Percentiles rank a stretch among this genome's conserved stretches.
Evolutionary conservation across 1,140 invertebrate genomes (phyloP).

Genomic region (Leucophenga varia): DNA sequence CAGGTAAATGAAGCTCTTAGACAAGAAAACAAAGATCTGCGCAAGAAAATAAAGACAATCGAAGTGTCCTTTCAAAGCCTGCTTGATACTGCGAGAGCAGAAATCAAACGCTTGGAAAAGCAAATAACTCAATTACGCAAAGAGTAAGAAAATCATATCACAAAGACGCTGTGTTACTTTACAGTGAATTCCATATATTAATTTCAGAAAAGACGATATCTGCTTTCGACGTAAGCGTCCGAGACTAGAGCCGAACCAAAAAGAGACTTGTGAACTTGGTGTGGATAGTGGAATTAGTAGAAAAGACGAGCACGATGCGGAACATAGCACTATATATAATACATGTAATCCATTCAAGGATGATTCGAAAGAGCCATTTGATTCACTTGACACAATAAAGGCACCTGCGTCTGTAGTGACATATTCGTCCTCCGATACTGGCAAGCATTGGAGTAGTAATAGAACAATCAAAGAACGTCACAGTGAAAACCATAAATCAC

Average conservation of each 20-base stretch:
- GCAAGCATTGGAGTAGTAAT: too few relatives aligned
- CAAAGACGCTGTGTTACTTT: background rate
- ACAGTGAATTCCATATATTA: background rate
- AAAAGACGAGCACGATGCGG: too few relatives aligned
- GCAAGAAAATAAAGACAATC: conserved; percentile 40
- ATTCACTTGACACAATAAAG: too few relatives aligned
- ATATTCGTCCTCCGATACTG: too few relatives aligned
- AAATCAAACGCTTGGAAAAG: conserved; percentile 40
- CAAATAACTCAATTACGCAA: conserved; percentile 40
- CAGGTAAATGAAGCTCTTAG: conserved; percentile 25
- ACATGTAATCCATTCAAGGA: too few relatives aligned
- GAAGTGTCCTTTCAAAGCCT: conserved; percentile 45
- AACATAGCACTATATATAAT: too few relatives aligned
- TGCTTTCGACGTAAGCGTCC: conserved; percentile 37
- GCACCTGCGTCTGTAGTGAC: too few relatives aligned
- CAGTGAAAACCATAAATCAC: too few relatives aligned
- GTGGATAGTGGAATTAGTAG: too few relatives aligned
- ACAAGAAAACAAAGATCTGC: conserved; percentile 25
- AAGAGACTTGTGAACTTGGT: too few relatives aligned
- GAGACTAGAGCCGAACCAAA: background rate
- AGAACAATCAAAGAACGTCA: too few relatives aligned
- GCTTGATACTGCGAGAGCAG: conserved; percentile 39
- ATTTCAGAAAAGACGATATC: conserved; percentile 42
- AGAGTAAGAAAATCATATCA: conserved; percentile 28
- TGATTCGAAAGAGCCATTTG: too few relatives aligned